phyloP scores from a whole-genome alignment of 2,113 vertebrate genomes.

The Zosterops hypoxanthus region DNA sequence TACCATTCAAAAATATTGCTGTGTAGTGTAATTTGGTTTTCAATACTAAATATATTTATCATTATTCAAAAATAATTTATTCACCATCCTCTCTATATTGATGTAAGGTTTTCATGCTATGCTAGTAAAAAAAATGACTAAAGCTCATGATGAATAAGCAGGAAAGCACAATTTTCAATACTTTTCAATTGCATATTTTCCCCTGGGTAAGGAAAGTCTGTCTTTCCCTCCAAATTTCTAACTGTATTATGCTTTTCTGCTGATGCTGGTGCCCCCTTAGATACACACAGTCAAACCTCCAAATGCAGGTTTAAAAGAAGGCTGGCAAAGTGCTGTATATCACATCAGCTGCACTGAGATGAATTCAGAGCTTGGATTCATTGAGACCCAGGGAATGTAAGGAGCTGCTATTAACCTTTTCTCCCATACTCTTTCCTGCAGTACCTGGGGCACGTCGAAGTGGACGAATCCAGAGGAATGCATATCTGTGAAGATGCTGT shows the following conservation, averaged over 20 bases:
- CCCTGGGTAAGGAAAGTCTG: background rate
- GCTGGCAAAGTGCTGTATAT: background rate
- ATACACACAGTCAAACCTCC: background rate
- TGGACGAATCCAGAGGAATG: slow-evolving; percentile 98
- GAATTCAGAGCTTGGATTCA: background rate
- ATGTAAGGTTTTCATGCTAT: background rate
- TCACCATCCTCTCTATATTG: background rate
- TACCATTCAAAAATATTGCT: background rate
- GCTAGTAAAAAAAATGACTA: background rate
- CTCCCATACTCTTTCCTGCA: slow-evolving; percentile 48
- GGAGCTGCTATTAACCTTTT: background rate
- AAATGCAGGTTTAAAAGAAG: background rate
- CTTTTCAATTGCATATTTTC: background rate
- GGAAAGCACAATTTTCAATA: background rate
- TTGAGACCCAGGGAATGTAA: background rate
- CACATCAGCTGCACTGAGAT: background rate
- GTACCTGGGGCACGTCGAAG: slow-evolving; percentile 98
- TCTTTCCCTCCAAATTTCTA: background rate
- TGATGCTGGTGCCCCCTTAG: background rate
- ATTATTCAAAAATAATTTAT: background rate
- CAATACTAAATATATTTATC: background rate
- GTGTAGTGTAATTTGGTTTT: background rate
- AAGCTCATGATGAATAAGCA: background rate
- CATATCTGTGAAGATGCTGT: slow-evolving; percentile 99
- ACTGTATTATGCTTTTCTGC: background rate